These are phyloP conservation scores for Novumbra hubbsi DNA, from an alignment of 2,797 vertebrate species.

Conservation along the genomic window DNA sequence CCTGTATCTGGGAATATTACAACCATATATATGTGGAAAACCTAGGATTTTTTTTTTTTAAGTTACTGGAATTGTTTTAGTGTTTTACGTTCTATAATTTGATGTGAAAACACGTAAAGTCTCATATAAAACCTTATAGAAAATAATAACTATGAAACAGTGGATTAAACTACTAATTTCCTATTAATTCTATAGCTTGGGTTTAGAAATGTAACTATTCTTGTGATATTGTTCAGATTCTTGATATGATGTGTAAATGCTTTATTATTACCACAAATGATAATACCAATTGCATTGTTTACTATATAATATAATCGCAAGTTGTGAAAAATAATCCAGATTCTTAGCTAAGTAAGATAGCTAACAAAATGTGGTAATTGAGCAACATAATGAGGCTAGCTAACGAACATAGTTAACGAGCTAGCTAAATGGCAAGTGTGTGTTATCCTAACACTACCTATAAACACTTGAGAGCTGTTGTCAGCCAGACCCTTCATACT, in stretches of 20 bases:
- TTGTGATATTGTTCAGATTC: neutral
- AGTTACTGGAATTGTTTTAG: neutral
- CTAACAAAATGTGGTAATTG: neutral
- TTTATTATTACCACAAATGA: conserved; percentile 6
- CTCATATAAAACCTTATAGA: conserved; percentile 1
- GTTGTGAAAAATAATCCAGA: neutral
- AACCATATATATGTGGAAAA: neutral
- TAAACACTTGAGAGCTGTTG: neutral
- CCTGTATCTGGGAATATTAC: neutral
- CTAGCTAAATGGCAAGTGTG: neutral
- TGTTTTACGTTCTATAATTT: neutral
- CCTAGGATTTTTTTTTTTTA: neutral
- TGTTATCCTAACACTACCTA: neutral
- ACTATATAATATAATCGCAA: neutral
- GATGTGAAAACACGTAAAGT: neutral
- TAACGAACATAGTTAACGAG: neutral
- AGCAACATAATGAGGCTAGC: neutral
- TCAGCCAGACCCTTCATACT: too few species aligned
- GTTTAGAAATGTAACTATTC: neutral
- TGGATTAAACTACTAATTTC: neutral
- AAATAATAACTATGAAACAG: neutral
- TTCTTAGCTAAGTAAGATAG: neutral
- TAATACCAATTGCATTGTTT: neutral
- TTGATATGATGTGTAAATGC: neutral
- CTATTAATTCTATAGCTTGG: neutral